Conservation (phyloP, 2,113 vertebrate species). For the Ameiurus melas region DNA sequence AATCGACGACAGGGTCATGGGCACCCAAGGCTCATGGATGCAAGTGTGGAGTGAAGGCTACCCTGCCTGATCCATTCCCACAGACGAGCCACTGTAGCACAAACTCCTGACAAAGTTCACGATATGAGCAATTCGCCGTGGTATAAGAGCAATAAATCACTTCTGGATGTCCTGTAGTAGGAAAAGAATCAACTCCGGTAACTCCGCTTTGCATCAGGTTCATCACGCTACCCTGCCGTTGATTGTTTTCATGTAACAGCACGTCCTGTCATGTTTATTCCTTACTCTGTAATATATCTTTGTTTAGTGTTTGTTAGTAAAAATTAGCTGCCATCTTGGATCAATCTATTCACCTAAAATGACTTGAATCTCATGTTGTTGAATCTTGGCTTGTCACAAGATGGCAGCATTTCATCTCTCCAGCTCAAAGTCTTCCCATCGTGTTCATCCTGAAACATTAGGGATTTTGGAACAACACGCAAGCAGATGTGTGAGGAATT, state of each 20-base stretch:
- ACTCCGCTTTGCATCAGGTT: not conserved
- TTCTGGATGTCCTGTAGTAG: too few species aligned
- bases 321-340: not conserved
- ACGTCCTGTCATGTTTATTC: too few species aligned
- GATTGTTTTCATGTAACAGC: not conserved
- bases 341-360: not conserved
- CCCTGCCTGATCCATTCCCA: too few species aligned
- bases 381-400: constrained; percentile 1
- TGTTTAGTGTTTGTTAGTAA: not conserved
- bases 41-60: too few species aligned
- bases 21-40: too few species aligned
- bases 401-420: constrained; percentile 47
- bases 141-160: too few species aligned
- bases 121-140: too few species aligned
- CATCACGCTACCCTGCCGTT: not conserved
- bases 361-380: not conserved
- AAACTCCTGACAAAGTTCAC: too few species aligned
- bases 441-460: not conserved
- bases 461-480: too few species aligned
- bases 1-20: too few species aligned
- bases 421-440: not conserved
- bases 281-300: not conserved
- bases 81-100: too few species aligned
- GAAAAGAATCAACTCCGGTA: not conserved
- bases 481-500: constrained; percentile 1